Conservation (phyloP, 1,140 invertebrate species). For the Atta colombica region DNA sequence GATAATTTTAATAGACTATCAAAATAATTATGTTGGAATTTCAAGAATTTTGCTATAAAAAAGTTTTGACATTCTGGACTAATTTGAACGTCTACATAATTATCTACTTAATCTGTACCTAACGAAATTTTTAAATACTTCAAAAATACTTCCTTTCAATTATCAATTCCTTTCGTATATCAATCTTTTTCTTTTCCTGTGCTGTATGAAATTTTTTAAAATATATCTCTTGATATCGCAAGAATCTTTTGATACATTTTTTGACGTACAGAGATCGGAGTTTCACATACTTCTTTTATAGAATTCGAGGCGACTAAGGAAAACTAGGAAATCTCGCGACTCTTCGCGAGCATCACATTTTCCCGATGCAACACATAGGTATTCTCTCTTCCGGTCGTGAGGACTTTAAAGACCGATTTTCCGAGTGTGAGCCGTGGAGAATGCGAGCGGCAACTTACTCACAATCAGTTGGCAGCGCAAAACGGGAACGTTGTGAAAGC, state of each 20-base stretch:
- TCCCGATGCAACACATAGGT: background rate
- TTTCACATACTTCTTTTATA: background rate
- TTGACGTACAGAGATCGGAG: background rate
- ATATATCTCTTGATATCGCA: background rate
- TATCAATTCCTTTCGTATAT: no score
- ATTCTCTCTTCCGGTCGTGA: conserved; percentile 72
- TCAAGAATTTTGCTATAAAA: no score
- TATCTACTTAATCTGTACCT: no score
- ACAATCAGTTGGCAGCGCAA: conserved; percentile 68
- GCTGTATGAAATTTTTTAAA: background rate
- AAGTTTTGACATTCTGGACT: no score
- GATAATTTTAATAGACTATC: no score
- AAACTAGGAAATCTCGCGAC: background rate
- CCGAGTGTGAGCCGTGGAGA: conserved; percentile 72
- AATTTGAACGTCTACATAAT: no score
- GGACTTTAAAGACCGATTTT: conserved; percentile 79
- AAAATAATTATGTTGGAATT: no score
- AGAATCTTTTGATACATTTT: background rate
- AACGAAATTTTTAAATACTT: no score
- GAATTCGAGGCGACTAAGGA: background rate
- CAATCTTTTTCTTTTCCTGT: no score
- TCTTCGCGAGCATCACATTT: conserved; percentile 5
- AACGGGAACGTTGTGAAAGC: conserved; percentile 81
- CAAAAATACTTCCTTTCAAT: no score
- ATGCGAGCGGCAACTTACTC: conserved; percentile 72